phyloP scores from a whole-genome alignment of 2,113 vertebrate genomes.

The Grammomys surdaster region DNA sequence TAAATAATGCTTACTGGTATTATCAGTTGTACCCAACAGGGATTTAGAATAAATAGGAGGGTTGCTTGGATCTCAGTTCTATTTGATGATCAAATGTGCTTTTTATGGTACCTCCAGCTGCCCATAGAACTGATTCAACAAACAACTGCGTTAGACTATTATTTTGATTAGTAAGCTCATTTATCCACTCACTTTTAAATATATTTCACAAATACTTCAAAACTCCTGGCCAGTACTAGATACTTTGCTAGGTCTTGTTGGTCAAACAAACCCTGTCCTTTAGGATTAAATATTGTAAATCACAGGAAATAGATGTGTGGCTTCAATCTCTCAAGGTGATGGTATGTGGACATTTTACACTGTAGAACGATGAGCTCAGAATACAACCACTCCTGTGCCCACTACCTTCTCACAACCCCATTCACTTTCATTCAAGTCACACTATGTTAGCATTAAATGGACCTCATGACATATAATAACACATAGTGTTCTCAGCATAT shows the following conservation, averaged over 20 bases:
- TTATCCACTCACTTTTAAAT: neutral
- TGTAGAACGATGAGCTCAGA: neutral
- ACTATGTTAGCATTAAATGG: neutral
- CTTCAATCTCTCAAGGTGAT: neutral
- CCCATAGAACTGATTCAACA: neutral
- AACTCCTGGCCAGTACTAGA: neutral
- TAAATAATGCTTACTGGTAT: neutral
- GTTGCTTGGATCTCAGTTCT: neutral
- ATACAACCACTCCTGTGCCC: fast-evolving
- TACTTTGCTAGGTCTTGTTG: neutral
- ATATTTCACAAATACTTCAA: neutral
- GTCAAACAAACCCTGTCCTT: neutral
- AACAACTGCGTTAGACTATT: neutral
- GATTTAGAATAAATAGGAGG: neutral
- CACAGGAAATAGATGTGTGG: neutral
- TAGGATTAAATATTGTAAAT: no score
- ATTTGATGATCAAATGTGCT: neutral
- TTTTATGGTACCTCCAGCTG: neutral
- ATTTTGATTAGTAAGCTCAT: neutral
- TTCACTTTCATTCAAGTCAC: neutral
- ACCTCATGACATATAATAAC: neutral
- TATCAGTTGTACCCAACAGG: neutral
- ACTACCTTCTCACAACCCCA: neutral
- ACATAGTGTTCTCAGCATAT: neutral
- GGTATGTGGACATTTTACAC: neutral